These are phyloP conservation scores for Lytechinus variegatus DNA, from an alignment of 35 echinoderm and acorn worm genomes.

Conservation along the genomic window DNA sequence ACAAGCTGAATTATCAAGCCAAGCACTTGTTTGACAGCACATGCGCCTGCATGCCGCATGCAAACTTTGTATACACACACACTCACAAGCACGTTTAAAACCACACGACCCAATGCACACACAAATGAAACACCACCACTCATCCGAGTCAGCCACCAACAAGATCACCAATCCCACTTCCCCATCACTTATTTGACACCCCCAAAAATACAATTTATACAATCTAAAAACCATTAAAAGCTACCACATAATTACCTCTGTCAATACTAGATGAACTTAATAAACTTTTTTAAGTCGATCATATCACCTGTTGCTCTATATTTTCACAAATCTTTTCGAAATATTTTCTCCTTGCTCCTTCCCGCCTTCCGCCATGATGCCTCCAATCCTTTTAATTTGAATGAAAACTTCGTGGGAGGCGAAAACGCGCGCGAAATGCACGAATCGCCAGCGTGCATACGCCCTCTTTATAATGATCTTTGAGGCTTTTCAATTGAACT, in stretches of 20 bases:
- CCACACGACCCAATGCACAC: not conserved
- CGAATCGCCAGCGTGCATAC: constrained; percentile 51
- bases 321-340: constrained; percentile 45
- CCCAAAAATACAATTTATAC: not conserved
- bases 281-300: not conserved
- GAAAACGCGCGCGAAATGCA: constrained; percentile 56
- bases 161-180: not conserved
- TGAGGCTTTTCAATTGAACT: constrained; percentile 22
- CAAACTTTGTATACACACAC: not conserved
- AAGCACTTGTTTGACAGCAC: not conserved
- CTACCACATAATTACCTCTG: not conserved
- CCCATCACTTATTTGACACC: constrained; percentile 21
- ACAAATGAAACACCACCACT: constrained; percentile 1
- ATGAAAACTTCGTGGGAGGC: constrained; percentile 47
- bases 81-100: not conserved
- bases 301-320: not conserved
- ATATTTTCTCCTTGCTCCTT: constrained; percentile 33
- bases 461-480: constrained; percentile 47
- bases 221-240: not conserved
- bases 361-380: constrained; percentile 57
- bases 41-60: not conserved
- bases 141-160: not conserved
- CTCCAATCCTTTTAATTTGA: constrained; percentile 42
- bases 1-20: not conserved
- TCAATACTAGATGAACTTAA: not conserved